Conservation (phyloP, 2,113 vertebrate genomes). For the Lanius collurio region DNA sequence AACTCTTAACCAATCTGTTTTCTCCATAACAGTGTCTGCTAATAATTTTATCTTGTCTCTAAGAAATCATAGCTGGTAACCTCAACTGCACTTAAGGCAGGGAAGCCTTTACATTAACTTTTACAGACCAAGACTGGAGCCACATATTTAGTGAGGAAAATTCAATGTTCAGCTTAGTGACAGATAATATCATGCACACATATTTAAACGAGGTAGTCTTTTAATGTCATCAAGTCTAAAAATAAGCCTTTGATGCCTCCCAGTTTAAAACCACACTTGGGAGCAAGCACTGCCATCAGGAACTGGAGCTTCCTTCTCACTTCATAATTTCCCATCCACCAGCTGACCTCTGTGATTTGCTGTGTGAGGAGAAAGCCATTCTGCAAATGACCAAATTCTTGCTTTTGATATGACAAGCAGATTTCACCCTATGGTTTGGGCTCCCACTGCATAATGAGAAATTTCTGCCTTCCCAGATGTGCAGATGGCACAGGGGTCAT, state of each 20-base stretch:
- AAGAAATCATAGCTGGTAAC: background rate
- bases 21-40: background rate
- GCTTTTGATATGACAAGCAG: fast-evolving
- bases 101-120: background rate
- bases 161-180: background rate
- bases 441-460: background rate
- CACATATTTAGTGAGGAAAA: background rate
- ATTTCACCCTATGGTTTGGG: background rate
- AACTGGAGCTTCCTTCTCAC: background rate
- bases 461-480: background rate
- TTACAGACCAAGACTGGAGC: background rate
- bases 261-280: background rate
- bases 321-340: background rate
- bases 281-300: background rate
- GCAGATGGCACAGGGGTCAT: background rate
- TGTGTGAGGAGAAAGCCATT: fast-evolving
- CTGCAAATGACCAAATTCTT: background rate
- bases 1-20: background rate
- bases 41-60: background rate
- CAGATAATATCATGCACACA: background rate
- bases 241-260: background rate
- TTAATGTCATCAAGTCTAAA: background rate
- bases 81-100: background rate
- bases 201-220: background rate
- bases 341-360: background rate